A percentile compares a stretch with the other conserved stretches of the same genome.
Conservation (phyloP, 1,140 invertebrate species). For the Drosophila cardini region DNA sequence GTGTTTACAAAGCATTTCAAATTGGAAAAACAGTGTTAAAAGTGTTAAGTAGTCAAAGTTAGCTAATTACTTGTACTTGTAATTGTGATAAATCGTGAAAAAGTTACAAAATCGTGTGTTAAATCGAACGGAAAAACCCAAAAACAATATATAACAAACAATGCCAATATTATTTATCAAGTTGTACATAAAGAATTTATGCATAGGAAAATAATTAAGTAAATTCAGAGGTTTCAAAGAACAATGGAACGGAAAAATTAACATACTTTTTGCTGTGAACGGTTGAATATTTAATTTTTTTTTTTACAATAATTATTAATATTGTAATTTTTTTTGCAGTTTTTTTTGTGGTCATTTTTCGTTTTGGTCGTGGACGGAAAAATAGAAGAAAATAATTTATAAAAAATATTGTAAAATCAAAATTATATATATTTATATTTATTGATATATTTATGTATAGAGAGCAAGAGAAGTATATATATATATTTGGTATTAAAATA, state of each 20-base stretch:
- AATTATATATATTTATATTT: slow-evolving; percentile 41
- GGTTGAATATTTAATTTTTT: slow-evolving; percentile 26
- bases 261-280: slow-evolving; percentile 70
- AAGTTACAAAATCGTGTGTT: slow-evolving; percentile 7
- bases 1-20: slow-evolving; percentile 11
- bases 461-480: slow-evolving; percentile 4
- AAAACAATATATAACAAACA: slow-evolving; percentile 12
- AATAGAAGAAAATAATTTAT: slow-evolving; percentile 73
- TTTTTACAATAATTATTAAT: slow-evolving; percentile 18
- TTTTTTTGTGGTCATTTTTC: slow-evolving; percentile 43
- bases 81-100: slow-evolving; percentile 2
- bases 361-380: slow-evolving; percentile 55
- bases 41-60: no score
- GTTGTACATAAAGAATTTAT: slow-evolving; percentile 22
- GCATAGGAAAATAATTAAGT: slow-evolving; percentile 22
- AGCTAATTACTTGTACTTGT: no score
- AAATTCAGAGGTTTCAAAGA: slow-evolving; percentile 22
- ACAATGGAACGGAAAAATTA: slow-evolving; percentile 33
- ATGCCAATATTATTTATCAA: slow-evolving; percentile 34
- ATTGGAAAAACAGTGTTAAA: neutral
- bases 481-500: slow-evolving; percentile 1
- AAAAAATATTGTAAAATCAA: slow-evolving; percentile 64
- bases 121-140: slow-evolving; percentile 7
- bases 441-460: slow-evolving; percentile 29
- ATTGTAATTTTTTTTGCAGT: slow-evolving; percentile 30